These are phyloP conservation scores for roundworm (Caenorhabditis elegans) DNA, from an alignment of 1,140 invertebrate genomes.

Conservation along the genomic window DNA sequence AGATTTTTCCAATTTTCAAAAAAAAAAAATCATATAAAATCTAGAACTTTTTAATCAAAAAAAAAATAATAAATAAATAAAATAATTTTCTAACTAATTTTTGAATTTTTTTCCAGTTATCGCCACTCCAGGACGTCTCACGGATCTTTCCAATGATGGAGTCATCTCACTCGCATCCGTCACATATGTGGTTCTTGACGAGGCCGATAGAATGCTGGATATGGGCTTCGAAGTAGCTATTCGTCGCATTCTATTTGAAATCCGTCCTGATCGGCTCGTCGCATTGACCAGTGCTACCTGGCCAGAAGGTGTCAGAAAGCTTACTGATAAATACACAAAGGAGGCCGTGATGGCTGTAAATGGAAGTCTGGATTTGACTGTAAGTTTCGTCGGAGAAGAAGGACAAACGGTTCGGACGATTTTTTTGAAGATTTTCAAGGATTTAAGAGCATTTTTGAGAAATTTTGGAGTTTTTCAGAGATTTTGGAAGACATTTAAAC, in stretches of 20 bases:
- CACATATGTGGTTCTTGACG: conserved; percentile 77
- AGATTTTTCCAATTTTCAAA: no score
- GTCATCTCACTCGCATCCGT: conserved; percentile 82
- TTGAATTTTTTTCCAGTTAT: conserved; percentile 59
- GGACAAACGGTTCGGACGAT: no score
- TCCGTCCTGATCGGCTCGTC: conserved; percentile 62
- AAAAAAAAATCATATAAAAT: no score
- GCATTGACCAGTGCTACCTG: conserved; percentile 69
- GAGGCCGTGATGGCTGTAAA: conserved; percentile 89
- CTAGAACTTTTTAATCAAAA: no score
- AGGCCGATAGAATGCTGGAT: conserved; percentile 80
- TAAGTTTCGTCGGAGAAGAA: no score
- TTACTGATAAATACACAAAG: conserved; percentile 85
- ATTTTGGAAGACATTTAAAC: no score
- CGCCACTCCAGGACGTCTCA: conserved; percentile 85
- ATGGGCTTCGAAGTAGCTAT: conserved; percentile 87
- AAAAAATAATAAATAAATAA: no score
- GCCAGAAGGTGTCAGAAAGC: conserved; percentile 69
- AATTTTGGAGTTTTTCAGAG: no score
- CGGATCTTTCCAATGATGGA: conserved; percentile 87
- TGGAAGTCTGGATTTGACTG: conserved; percentile 83
- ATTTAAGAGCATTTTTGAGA: no score
- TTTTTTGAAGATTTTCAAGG: no score
- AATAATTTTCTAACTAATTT: no score
- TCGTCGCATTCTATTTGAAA: conserved; percentile 77